Evolutionary conservation across 2,113 vertebrate genomes (phyloP), one percentile per base, ranked within the genome.

Genomic region (Nyctibius bracteatus): DNA sequence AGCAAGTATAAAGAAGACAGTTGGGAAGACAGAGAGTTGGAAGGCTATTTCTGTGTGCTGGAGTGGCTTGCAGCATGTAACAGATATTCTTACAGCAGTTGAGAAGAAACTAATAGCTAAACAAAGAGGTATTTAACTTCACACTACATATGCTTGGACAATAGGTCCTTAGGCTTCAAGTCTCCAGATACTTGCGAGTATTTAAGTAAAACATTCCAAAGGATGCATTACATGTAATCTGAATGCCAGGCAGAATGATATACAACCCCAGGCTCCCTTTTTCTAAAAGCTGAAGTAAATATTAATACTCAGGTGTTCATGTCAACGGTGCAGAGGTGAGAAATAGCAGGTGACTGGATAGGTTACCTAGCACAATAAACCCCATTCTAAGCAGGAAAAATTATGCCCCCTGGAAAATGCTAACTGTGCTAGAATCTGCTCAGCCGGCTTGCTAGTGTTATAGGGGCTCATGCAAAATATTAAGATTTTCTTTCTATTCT

Each of bases 81-180:
- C 92, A 96, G 92, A 96, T 92, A 86, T 92, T 92, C 65, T 86
- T 91, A 81, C 33, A 94, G 77, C 92, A 94, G 88, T 92, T 94
- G 93, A 95, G 81, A 92, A 94, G 75, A 91, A 93, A 94, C 30
- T 73, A 88, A 94, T 41, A 92, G 52, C 94, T 93, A 86, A 86
- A 91, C 90, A 96, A 95, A 92, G 92, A 84, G 49, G 70, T 71
- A 95, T 96, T 92, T 94, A 92, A 93, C 91, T 83, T 86, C 63
- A 59, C 31, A 57, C 17, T 81, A 37, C 52, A 78, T 67, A 18
- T 84, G 81, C 58, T 84, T 78, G 72, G 86, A 95, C 90, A 95
- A 90, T 84, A 92, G 75, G 52, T 39, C 75, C 27, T 86, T 84
- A 81, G 80, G 95, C 57, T 88, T 92, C 77, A 33, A 28, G 47